These are phyloP conservation scores for Centropus bengalensis DNA, from an alignment of 2,113 vertebrate genomes.

Conservation along the genomic window DNA sequence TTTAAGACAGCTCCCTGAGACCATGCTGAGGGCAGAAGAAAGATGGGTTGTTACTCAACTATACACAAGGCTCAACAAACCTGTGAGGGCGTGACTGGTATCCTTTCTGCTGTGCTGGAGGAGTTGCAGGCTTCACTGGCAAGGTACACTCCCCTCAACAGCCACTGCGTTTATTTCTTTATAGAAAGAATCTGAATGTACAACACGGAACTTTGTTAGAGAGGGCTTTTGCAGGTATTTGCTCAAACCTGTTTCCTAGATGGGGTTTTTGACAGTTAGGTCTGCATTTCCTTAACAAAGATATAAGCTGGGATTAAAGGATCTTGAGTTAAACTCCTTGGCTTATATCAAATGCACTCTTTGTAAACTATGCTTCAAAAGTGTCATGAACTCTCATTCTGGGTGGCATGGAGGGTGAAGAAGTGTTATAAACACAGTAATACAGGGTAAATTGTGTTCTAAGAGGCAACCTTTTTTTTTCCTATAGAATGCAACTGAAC, in stretches of 20 bases:
- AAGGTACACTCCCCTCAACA: accelerated
- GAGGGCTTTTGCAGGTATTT: not conserved
- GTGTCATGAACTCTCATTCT: conserved; percentile 59
- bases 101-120: not conserved
- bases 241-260: conserved; percentile 21
- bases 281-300: conserved; percentile 50
- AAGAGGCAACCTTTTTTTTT: not conserved
- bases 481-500: conserved; percentile 17
- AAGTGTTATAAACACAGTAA: conserved; percentile 44
- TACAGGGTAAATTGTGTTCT: conserved; percentile 20
- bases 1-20: accelerated
- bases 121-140: accelerated
- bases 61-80: not conserved
- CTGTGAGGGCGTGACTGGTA: accelerated
- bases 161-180: accelerated
- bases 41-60: accelerated
- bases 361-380: conserved; percentile 63
- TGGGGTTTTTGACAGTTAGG: not conserved
- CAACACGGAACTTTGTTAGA: not conserved
- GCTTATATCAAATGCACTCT: conserved; percentile 56
- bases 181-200: not conserved
- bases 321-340: conserved; percentile 18
- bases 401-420: conserved; percentile 33
- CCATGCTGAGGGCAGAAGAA: not conserved
- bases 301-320: conserved; percentile 55